phyloP scores from a whole-genome alignment of 2,797 vertebrate genomes.

The Centropyge bicolor region DNA sequence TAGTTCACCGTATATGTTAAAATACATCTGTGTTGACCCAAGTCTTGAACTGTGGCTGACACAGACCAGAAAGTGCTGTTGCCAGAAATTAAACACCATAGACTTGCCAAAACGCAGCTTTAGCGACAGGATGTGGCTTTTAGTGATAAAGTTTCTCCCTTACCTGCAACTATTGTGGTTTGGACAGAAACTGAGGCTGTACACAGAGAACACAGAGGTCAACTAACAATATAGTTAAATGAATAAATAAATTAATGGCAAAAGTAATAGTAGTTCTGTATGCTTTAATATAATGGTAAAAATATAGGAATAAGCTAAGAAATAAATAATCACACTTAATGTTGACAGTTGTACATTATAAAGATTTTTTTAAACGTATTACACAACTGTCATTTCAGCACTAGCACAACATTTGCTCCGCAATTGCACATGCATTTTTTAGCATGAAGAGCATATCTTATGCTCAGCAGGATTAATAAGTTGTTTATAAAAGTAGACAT shows the following conservation, averaged over 20 bases:
- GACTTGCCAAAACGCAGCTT: background rate
- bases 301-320: background rate
- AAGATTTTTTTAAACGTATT: background rate
- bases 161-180: background rate
- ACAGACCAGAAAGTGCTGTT: background rate
- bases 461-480: background rate
- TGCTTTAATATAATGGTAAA: background rate
- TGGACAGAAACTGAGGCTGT: background rate
- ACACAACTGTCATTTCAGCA: background rate
- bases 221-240: background rate
- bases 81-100: background rate
- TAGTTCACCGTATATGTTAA: background rate
- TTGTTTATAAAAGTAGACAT: slow-evolving; percentile 1
- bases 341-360: background rate
- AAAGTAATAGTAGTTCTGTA: background rate
- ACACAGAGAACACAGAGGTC: background rate
- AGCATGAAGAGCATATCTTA: background rate
- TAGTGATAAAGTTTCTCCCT: background rate
- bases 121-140: slow-evolving; percentile 18
- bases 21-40: background rate
- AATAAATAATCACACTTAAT: background rate
- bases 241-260: background rate
- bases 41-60: background rate
- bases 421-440: background rate
- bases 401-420: background rate